Conservation (phyloP, 2,797 vertebrate species). For the Psittacula echo region DNA sequence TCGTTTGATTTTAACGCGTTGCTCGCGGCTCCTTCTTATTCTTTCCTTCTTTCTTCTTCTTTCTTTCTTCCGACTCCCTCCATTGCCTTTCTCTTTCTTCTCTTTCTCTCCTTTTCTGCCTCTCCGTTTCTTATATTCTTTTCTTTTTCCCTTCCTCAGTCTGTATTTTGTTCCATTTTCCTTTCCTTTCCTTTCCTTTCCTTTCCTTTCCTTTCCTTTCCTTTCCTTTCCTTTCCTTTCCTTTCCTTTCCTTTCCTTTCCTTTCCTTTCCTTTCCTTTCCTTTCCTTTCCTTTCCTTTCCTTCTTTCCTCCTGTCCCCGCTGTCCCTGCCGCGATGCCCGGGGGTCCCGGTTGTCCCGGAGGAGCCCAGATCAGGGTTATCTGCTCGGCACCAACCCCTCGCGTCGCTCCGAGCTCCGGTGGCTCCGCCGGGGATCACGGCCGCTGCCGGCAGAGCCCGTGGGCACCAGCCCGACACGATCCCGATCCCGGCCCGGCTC, state of each 20-base stretch:
- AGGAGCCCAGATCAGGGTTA: conserved; percentile 3
- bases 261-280: not conserved
- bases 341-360: not conserved
- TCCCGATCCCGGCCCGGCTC: not conserved
- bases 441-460: not conserved
- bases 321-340: not conserved
- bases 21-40: not conserved
- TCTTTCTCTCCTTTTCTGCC: not conserved
- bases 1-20: not conserved
- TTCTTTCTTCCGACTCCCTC: not conserved
- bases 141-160: not conserved
- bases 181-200: not conserved
- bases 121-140: no score
- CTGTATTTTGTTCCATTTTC: not conserved
- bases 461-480: not conserved
- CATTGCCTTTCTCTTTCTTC: not conserved
- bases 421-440: not conserved
- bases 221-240: accelerated
- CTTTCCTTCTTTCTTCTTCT: not conserved
- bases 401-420: not conserved
- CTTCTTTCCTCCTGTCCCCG: not conserved
- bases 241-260: no score
- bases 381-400: not conserved
- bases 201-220: not conserved
- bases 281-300: no score